Base-by-base conservation (phyloP, 2,113 vertebrate species). In the Bufo bufo region DNA sequence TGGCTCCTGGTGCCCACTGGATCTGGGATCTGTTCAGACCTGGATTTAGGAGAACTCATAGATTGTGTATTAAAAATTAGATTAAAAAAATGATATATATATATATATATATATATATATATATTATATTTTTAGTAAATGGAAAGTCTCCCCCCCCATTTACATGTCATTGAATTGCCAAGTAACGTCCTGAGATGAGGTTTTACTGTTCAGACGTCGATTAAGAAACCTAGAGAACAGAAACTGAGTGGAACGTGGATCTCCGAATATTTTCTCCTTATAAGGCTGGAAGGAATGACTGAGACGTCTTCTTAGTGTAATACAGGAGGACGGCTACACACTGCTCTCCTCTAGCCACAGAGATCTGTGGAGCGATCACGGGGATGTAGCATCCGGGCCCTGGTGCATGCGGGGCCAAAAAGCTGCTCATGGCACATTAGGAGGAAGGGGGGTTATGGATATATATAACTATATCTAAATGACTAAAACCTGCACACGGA, bases 261-360 rank as follows among this genome's bases (percentile, higher is more conserved):
- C 23, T 2, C 43, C 14, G 79, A 82, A 63, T 19, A 50, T 45
- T 82, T 20, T 82, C 11, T 12, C 80, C 80, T 82, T 82, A 65
- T 49, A 82, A 65, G 80, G 80, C 61, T 3, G 45, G 4, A 65
- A 63, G 80, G 14, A 20, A 63, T 82, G 2, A 49, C 16, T 50
- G 16, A 16, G 56, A 13, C 12, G 3, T 45, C 6, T 17, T 59
- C 78, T 19, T 19, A 20, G 79, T 20, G 19, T 4, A 58, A 79
- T 54, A 54, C 54, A 58, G n/a, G 11, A 47, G 6, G 19, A n/a
- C 20, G 7, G 2, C 20, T 10, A 23, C 9, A 66, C 0, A 4
- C 8, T n/a, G 63, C 63, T 4, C 59, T 33, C 33, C 33, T 33
- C 33, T 33, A 33, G 33, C 33, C 33, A 33, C 33, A 33, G 33